These are phyloP conservation scores for Lepidothrix coronata DNA, from an alignment of 2,113 vertebrate genomes.

Conservation along the genomic window DNA sequence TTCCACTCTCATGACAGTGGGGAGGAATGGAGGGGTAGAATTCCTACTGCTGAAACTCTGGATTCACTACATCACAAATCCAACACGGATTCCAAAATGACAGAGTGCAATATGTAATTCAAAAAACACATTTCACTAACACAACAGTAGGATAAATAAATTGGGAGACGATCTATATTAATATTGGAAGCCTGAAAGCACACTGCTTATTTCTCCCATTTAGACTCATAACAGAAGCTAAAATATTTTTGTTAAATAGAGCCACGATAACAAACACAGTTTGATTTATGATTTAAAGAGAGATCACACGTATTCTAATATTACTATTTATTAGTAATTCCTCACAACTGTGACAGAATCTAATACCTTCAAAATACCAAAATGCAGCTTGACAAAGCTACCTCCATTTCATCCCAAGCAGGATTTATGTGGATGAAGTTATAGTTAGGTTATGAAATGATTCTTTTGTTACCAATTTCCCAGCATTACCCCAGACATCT, in stretches of 20 bases:
- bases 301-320: background rate
- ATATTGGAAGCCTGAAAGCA: background rate
- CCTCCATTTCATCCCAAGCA: background rate
- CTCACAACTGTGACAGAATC: background rate
- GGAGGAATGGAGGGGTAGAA: background rate
- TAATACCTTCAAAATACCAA: background rate
- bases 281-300: slow-evolving; percentile 11
- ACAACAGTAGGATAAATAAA: slow-evolving; percentile 22
- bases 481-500: background rate
- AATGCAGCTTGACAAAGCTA: background rate
- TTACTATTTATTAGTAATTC: background rate
- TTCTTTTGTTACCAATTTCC: background rate
- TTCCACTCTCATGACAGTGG: background rate
- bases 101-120: background rate
- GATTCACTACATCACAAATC: background rate
- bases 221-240: background rate
- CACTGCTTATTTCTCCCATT: background rate
- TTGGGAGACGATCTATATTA: background rate
- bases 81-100: background rate
- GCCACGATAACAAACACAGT: background rate
- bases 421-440: background rate
- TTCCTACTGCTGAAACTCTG: background rate
- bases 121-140: background rate
- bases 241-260: slow-evolving; percentile 28
- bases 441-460: background rate